A percentile compares a stretch with the other conserved stretches of the same genome.
Evolutionary conservation across 2,113 vertebrate genomes (phyloP).

Genomic region (Sylvietta virens): DNA sequence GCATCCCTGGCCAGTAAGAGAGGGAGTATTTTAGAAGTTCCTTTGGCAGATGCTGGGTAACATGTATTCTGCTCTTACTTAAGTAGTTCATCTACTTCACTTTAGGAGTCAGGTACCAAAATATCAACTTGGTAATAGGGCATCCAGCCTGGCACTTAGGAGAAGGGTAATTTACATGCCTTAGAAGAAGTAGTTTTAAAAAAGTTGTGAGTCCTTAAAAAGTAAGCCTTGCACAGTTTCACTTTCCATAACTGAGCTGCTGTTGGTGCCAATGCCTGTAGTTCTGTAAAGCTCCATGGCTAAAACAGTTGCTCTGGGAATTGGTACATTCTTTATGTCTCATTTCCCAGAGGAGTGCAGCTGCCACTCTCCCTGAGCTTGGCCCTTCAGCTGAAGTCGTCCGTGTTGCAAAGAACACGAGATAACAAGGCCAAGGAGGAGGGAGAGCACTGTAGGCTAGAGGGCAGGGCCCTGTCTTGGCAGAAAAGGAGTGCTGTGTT

Average conservation of each 20-base stretch:
- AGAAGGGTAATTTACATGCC: neutral
- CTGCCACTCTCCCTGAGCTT: neutral
- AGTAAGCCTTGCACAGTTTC: neutral
- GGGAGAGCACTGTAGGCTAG: neutral
- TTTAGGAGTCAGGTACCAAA: neutral
- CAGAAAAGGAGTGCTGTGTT: neutral
- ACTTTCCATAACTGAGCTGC: neutral
- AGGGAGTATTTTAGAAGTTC: neutral
- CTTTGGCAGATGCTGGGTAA: neutral
- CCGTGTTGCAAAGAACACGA: accelerated
- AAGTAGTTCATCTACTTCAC: neutral
- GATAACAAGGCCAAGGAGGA: neutral
- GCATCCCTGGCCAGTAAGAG: neutral
- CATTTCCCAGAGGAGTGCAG: neutral
- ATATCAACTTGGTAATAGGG: neutral
- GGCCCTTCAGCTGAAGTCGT: neutral
- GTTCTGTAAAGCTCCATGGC: neutral
- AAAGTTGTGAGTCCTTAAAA: neutral
- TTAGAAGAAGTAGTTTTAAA: neutral
- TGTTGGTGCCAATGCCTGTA: neutral
- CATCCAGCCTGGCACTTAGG: neutral
- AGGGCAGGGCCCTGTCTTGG: neutral
- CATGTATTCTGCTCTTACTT: neutral
- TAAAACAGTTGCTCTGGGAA: neutral
- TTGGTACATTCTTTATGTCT: accelerated